Conservation (phyloP, 2,113 vertebrate genomes). For the Sapayoa aenigma region DNA sequence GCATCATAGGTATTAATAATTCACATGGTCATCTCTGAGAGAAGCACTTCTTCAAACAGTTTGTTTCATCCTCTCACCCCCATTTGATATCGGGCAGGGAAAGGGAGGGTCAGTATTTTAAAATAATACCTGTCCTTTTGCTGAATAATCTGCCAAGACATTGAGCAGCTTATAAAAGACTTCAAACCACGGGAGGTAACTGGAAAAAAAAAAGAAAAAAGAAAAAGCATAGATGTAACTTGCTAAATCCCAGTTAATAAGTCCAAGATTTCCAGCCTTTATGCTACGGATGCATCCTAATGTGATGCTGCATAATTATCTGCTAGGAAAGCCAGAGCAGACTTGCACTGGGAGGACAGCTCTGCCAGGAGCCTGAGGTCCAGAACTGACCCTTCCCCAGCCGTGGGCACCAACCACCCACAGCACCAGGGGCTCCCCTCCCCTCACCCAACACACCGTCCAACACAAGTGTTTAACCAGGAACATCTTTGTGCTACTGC, state of each 20-base stretch:
- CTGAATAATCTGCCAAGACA: conserved; percentile 90
- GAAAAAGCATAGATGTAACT: neutral
- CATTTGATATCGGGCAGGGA: neutral
- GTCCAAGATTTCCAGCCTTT: neutral
- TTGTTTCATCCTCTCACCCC: neutral
- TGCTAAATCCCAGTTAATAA: neutral
- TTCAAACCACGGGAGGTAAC: conserved; percentile 96
- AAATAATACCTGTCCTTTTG: conserved; percentile 90
- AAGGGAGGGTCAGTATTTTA: neutral
- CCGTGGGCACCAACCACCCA: neutral
- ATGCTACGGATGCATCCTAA: neutral
- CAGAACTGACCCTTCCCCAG: neutral
- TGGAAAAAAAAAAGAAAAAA: conserved; percentile 43
- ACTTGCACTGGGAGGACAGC: neutral
- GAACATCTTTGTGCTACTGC: too few species aligned
- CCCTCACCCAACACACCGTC: rapidly evolving
- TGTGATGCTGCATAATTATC: neutral
- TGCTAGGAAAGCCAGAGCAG: neutral
- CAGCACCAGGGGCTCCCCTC: neutral
- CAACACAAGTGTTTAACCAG: neutral
- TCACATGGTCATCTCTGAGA: neutral
- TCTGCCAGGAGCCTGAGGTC: neutral
- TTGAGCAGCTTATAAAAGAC: conserved; percentile 97
- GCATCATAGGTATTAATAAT: neutral
- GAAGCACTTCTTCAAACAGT: neutral